Evolutionary conservation across 2,888 invertebrate species (phyloP).

Genomic region (Prosopocoilus inquinatus): DNA sequence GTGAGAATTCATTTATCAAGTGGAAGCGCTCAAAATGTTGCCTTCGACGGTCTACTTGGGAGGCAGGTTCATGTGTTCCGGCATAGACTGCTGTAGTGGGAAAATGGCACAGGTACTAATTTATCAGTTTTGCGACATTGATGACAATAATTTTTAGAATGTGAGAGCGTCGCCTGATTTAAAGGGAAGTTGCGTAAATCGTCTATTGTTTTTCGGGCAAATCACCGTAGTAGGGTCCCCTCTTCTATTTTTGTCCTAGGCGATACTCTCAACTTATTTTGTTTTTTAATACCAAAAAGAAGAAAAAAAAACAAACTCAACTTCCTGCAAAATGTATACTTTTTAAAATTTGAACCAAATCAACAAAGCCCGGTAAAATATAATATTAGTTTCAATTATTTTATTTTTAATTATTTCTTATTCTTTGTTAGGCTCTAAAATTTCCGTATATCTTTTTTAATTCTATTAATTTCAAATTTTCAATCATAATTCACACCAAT

Average conservation of each 20-base stretch:
- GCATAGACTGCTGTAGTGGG: not conserved
- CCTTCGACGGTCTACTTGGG: not conserved
- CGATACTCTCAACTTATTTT: no score
- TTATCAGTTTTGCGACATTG: slow-evolving; percentile 1
- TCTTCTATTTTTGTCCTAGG: slow-evolving; percentile 2
- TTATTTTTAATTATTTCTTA: no score
- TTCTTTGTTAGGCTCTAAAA: no score
- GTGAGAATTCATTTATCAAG: not conserved
- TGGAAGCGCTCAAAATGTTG: not conserved
- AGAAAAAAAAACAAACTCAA: no score
- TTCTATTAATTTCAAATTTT: no score
- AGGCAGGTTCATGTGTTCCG: slow-evolving; percentile 1
- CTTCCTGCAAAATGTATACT: no score
- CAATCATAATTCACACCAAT: no score
- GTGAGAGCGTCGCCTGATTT: slow-evolving; percentile 1
- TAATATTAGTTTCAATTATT: no score
- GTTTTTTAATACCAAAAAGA: no score
- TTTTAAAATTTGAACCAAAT: no score
- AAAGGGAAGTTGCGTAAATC: not conserved
- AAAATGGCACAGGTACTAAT: slow-evolving; percentile 1
- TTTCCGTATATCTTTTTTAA: no score
- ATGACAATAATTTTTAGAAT: not conserved
- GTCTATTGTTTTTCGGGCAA: not conserved
- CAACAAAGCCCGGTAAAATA: no score
- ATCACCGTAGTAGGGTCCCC: not conserved